These are phyloP conservation scores for Pangasius mekongensis DNA, from an alignment of 2,797 vertebrate species.

Conservation along the genomic window DNA sequence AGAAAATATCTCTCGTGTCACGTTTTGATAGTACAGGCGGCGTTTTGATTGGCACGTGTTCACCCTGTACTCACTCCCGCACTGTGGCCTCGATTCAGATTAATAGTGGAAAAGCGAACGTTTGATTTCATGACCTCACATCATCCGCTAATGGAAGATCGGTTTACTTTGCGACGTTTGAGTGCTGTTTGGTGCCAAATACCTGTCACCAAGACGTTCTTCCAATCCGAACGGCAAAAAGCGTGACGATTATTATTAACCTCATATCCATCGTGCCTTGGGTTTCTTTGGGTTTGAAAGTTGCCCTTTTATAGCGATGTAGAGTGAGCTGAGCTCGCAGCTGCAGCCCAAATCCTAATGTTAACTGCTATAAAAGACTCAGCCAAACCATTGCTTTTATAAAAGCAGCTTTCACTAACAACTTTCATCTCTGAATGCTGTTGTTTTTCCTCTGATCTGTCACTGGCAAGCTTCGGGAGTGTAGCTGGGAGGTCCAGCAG, in stretches of 20 bases:
- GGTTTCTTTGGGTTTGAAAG: conserved; percentile 17
- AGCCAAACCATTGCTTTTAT: conserved; percentile 37
- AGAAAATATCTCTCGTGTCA: conserved; percentile 29
- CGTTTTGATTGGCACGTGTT: conserved; percentile 39
- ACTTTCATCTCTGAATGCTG: conserved; percentile 41
- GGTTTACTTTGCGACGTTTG: conserved; percentile 18
- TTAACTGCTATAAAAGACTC: conserved; percentile 35
- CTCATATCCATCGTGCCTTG: conserved; percentile 15
- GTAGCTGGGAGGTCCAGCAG: conserved; percentile 36
- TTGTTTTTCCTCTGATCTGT: conserved; percentile 29
- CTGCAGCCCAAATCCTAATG: conserved; percentile 23
- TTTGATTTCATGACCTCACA: conserved; percentile 43
- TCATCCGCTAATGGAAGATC: conserved; percentile 33
- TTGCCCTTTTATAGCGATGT: conserved; percentile 46
- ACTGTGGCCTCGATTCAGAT: conserved; percentile 14
- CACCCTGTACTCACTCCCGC: not conserved
- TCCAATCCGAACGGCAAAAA: conserved; percentile 14
- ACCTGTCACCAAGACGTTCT: not conserved
- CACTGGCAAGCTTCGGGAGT: conserved; percentile 47
- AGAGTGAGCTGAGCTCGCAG: conserved; percentile 1
- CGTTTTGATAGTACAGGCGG: conserved; percentile 15
- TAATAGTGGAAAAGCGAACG: conserved; percentile 32
- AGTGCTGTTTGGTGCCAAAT: conserved; percentile 10
- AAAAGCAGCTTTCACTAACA: conserved; percentile 29
- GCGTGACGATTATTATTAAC: conserved; percentile 10